Conservation (phyloP, 1,140 invertebrate genomes). For the Zaprionus taronus region DNA sequence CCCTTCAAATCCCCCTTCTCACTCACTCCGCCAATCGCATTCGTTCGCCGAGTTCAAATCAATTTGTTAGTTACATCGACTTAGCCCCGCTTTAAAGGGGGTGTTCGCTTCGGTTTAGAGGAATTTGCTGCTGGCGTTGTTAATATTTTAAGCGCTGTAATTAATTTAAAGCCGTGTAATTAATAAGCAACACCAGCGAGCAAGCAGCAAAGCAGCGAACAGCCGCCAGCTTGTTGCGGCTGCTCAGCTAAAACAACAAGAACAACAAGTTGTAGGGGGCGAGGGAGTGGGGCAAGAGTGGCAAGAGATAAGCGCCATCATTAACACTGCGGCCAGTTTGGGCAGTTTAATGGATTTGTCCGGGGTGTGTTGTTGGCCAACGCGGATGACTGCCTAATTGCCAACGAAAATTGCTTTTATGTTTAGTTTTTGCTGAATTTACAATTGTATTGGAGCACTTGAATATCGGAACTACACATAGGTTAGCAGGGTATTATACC, state of each 20-base stretch:
- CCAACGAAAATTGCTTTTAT: neutral
- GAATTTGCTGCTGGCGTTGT: conserved; percentile 55
- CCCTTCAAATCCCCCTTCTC: neutral
- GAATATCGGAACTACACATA: no score
- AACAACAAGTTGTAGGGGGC: neutral
- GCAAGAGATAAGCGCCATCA: conserved; percentile 72
- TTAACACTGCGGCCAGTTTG: conserved; percentile 72
- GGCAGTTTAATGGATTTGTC: conserved; percentile 33
- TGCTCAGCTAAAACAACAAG: conserved; percentile 24
- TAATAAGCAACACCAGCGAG: conserved; percentile 65
- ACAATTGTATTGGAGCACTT: no score
- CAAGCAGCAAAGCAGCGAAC: neutral
- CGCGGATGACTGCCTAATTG: neutral
- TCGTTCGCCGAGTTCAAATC: conserved; percentile 28
- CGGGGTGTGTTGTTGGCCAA: neutral
- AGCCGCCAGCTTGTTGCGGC: conserved; percentile 50
- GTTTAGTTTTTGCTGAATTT: neutral
- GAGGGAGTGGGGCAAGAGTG: conserved; percentile 12
- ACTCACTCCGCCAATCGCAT: conserved; percentile 12
- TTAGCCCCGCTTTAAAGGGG: conserved; percentile 4
- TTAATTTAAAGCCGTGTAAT: conserved; percentile 81
- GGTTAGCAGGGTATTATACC: no score
- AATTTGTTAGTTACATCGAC: conserved; percentile 41
- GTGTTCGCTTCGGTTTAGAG: conserved; percentile 13
- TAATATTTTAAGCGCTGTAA: conserved; percentile 79